phyloP scores from a whole-genome alignment of 2,888 invertebrate species.

The Galerucella pusilla region DNA sequence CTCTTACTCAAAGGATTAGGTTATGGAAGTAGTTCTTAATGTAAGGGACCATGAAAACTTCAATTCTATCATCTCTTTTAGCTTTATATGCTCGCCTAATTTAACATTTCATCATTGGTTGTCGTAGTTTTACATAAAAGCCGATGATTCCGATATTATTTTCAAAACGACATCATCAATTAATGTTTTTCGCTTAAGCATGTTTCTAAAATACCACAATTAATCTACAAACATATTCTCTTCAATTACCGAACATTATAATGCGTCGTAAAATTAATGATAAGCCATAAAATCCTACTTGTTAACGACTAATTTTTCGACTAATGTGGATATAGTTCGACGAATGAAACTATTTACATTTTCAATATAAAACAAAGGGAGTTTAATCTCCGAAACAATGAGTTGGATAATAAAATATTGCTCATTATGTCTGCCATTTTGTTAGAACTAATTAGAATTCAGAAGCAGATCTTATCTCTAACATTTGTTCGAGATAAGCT shows the following conservation, averaged over 20 bases:
- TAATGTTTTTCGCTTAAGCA: too few relatives aligned
- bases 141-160: too few relatives aligned
- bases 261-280: constrained; percentile 1
- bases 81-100: too few relatives aligned
- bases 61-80: too few relatives aligned
- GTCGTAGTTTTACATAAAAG: too few relatives aligned
- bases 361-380: background rate
- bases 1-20: too few relatives aligned
- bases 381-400: constrained; percentile 16
- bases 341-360: constrained; percentile 13
- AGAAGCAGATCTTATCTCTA: constrained; percentile 10
- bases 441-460: constrained; percentile 10
- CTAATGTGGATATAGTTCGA: background rate
- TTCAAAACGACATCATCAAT: too few relatives aligned
- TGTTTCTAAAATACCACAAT: background rate
- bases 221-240: too few relatives aligned
- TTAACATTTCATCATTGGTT: too few relatives aligned
- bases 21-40: too few relatives aligned
- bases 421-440: constrained; percentile 16
- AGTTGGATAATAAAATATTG: background rate
- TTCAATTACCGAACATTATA: background rate
- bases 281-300: background rate
- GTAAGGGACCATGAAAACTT: too few relatives aligned
- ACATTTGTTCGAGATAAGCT: constrained; percentile 14
- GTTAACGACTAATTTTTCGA: background rate